A percentile compares a stretch with the other conserved stretches of the same genome.
phyloP scores from a whole-genome alignment of 2,888 invertebrate species.

The Dendrolimus houi region DNA sequence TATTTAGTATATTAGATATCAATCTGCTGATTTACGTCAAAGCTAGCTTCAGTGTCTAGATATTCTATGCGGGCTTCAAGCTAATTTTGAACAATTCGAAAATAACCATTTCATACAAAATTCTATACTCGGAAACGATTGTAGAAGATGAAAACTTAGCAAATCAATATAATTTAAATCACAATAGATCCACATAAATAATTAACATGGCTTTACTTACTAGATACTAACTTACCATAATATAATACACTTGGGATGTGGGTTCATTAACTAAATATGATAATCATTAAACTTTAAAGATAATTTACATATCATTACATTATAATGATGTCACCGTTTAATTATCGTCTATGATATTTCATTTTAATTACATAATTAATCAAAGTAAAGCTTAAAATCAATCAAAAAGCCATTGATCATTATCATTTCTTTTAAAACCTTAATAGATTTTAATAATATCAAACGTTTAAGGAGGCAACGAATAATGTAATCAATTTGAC shows the following conservation, averaged over 20 bases:
- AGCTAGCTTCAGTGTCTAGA: constrained; percentile 75
- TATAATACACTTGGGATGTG: neutral
- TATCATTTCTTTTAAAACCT: no score
- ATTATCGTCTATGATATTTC: no score
- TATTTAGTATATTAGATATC: constrained; percentile 65
- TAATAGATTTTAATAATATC: no score
- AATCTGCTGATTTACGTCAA: constrained; percentile 68
- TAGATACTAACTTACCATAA: neutral
- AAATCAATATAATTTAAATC: no score
- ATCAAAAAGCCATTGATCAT: no score
- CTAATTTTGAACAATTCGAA: constrained; percentile 56
- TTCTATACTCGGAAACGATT: neutral
- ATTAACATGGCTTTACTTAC: neutral
- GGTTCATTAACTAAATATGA: neutral
- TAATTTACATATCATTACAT: no score
- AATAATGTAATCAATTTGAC: neutral
- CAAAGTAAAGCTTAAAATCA: neutral
- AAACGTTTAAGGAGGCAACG: no score
- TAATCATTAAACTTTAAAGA: neutral
- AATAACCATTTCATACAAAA: constrained; percentile 27
- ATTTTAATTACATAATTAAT: constrained; percentile 1
- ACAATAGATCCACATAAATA: no score
- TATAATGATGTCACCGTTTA: no score
- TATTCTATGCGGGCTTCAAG: constrained; percentile 73
- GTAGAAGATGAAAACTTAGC: no score